Percentiles rank a stretch among this genome's conserved stretches.
Conservation (phyloP, 2,888 invertebrate species). For the Drosophila antonietae region DNA sequence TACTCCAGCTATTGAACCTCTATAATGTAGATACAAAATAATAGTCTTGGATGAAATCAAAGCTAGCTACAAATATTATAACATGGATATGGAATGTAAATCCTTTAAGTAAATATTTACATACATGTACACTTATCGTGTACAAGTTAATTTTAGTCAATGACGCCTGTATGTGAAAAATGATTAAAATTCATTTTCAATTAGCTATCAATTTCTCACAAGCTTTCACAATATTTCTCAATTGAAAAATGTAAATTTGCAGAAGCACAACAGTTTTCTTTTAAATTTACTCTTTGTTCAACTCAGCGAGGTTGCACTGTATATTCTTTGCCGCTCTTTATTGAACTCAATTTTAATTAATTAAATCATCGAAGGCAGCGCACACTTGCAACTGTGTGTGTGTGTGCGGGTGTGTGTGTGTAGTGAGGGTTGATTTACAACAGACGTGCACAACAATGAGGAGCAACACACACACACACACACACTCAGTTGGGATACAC, state of each 20-base stretch:
- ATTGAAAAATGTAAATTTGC: not conserved
- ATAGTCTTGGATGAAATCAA: too few species aligned
- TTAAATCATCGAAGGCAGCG: constrained; percentile 78
- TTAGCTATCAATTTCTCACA: not conserved
- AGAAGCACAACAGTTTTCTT: not conserved
- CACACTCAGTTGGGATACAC: constrained; percentile 9
- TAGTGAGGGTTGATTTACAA: constrained; percentile 48
- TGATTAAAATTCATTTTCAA: not conserved
- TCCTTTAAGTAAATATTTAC: too few species aligned
- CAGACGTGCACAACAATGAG: constrained; percentile 44
- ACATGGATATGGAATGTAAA: too few species aligned
- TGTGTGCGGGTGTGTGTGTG: constrained; percentile 42
- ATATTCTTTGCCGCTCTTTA: constrained; percentile 59
- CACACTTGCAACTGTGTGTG: constrained; percentile 34
- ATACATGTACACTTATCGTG: too few species aligned
- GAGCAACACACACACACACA: constrained; percentile 10
- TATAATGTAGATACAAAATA: too few species aligned
- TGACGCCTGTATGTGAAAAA: not conserved
- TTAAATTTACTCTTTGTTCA: not conserved
- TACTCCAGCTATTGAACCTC: too few species aligned
- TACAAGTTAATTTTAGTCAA: not conserved
- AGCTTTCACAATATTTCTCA: not conserved
- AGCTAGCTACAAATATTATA: too few species aligned
- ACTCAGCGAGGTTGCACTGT: constrained; percentile 41
- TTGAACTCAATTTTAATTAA: constrained; percentile 82